Evolutionary conservation across 1,140 invertebrate genomes (phyloP).

Genomic region (Phenacoccus solenopsis): DNA sequence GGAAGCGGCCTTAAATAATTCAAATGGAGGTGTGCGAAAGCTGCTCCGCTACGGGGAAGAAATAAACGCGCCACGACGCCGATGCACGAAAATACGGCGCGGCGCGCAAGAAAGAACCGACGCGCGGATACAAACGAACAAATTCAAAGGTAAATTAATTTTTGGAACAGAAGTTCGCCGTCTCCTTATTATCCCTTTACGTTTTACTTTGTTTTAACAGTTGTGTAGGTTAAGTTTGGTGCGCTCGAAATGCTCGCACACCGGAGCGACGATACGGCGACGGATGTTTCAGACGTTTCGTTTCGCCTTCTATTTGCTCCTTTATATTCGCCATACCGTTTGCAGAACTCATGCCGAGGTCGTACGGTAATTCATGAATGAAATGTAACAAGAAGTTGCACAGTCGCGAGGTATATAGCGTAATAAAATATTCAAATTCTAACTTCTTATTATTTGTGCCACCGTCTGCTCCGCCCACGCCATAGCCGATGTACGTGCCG

Average conservation of each 20-base stretch:
- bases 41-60: no score
- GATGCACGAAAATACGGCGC: no score
- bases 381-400: neutral
- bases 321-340: no score
- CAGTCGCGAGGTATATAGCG: neutral
- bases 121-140: neutral
- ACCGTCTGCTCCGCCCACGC: no score
- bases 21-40: no score
- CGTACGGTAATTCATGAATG: neutral
- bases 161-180: neutral
- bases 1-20: no score
- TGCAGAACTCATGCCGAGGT: neutral
- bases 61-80: no score
- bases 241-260: neutral
- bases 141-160: neutral
- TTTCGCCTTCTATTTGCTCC: neutral
- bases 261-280: neutral
- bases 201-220: neutral
- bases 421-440: neutral
- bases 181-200: neutral
- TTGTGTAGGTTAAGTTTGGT: neutral
- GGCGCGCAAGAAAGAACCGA: no score
- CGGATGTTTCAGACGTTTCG: neutral
- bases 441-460: neutral
- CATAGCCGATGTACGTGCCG: no score